Evolutionary conservation across 2,113 vertebrate genomes (phyloP), one percentile per base, ranked within the genome.

Genomic region (Tautogolabrus adspersus): DNA sequence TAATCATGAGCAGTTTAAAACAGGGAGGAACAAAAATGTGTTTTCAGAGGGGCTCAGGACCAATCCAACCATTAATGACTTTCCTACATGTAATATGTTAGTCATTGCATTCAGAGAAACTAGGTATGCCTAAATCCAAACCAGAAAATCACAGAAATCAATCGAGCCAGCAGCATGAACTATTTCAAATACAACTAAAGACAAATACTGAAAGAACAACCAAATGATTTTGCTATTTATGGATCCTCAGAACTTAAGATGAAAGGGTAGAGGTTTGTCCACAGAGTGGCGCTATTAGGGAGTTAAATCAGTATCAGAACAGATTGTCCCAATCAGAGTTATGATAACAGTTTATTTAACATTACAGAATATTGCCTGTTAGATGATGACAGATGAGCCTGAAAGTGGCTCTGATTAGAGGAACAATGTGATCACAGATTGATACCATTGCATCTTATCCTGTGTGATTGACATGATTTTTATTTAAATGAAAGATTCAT

Each of bases 121-220:
- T 0, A 21, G 38, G 22, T 37, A 40, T 19, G 10, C 2, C 4
- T 3, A 15, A 44, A 55, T 54, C n/a, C 21, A 61, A 19, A n/a
- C 8, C 4, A 46, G 5, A 62, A 62, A 22, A 62, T 1, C 11
- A 22, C 19, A 65, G 22, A 44, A 11, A 13, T 10, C 12, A 10
- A 10, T 44, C 2, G 6, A 1, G 10, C 9, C 12, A 44, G 12
- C 42, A 44, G 7, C 18, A 56, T 9, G 8, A 23, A 10, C 23
- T 40, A 44, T 52, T 54, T 10, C 22, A 64, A 44, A 30, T 12
- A 59, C 40, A 11, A 61, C 47, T 54, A 44, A 70, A 58, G 54
- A 68, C 13, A 42, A 56, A 37, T 18, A 16, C 1, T 3, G 11
- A 37, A 19, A 72, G n/a, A 23, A 19, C 42, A 62, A n/a, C 12